Conservation (phyloP, 1,140 invertebrate species). For the Neelides sp. region DNA sequence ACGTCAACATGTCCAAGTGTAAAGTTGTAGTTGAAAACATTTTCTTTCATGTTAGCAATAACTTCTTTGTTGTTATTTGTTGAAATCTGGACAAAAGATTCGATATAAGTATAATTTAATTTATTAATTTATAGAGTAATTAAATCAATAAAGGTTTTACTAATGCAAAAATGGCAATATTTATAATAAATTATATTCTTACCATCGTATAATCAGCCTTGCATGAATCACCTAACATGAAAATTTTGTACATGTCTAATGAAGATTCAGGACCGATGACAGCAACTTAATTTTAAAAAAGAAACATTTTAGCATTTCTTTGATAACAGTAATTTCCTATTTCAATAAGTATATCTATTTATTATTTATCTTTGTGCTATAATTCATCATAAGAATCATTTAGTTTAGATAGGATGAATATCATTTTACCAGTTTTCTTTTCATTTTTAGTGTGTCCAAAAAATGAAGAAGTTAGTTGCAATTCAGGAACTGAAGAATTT, state of each 20-base stretch:
- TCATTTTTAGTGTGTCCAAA: conserved; percentile 4
- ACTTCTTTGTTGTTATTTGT: conserved; percentile 18
- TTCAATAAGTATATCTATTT: too few species aligned
- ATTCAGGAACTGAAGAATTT: neutral
- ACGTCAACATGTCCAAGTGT: conserved; percentile 27
- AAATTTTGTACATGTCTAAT: conserved; percentile 11
- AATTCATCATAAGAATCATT: too few species aligned
- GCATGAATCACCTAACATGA: neutral
- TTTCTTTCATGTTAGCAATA: conserved; percentile 11
- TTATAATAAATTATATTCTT: too few species aligned
- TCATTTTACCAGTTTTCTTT: conserved; percentile 11
- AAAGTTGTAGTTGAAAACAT: conserved; percentile 24
- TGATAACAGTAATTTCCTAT: too few species aligned
- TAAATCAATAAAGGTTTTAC: neutral
- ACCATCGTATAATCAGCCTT: too few species aligned
- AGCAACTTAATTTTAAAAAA: conserved; percentile 7
- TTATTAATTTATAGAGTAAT: neutral
- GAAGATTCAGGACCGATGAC: conserved; percentile 15
- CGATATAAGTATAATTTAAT: neutral
- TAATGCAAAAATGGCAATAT: too few species aligned
- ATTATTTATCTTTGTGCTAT: too few species aligned
- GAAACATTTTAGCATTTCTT: neutral
- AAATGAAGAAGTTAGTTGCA: conserved; percentile 1
- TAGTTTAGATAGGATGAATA: too few species aligned
- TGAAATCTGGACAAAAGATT: neutral